phyloP scores from a whole-genome alignment of 1,140 invertebrate species.

The Sogatella furcifera region DNA sequence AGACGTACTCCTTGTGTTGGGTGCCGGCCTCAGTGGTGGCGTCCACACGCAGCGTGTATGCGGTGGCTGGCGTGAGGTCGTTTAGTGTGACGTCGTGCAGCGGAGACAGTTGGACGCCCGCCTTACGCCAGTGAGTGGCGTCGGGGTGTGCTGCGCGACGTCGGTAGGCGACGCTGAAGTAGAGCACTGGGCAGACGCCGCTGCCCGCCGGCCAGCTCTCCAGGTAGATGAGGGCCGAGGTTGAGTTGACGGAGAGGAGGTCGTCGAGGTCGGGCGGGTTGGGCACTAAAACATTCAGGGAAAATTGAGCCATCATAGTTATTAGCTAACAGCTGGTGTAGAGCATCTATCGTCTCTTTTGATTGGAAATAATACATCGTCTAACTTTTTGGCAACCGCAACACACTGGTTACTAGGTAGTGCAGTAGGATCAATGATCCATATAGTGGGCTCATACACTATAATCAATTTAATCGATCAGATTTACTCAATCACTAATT shows the following conservation, averaged over 20 bases:
- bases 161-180: slow-evolving; percentile 37
- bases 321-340: too few species aligned
- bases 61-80: slow-evolving; percentile 58
- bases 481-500: too few species aligned
- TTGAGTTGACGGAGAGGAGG: slow-evolving; percentile 28
- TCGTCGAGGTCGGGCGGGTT: slow-evolving; percentile 22
- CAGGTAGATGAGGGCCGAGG: slow-evolving; percentile 31
- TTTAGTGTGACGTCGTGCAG: slow-evolving; percentile 49
- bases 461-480: too few species aligned
- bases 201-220: slow-evolving; percentile 35
- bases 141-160: slow-evolving; percentile 1
- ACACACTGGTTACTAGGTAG: too few species aligned
- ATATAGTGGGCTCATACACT: too few species aligned
- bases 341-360: too few species aligned
- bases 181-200: slow-evolving; percentile 41
- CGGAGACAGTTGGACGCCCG: slow-evolving; percentile 21
- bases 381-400: too few species aligned
- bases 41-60: slow-evolving; percentile 64
- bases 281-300: slow-evolving; percentile 21
- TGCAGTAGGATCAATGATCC: too few species aligned
- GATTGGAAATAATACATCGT: too few species aligned
- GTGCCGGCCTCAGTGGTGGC: slow-evolving; percentile 70
- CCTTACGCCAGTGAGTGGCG: slow-evolving; percentile 10
- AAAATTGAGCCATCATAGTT: too few species aligned
- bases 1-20: slow-evolving; percentile 58